Evolutionary conservation across 37 sponge, comb jelly and placozoan species (phyloP).

Genomic region (Spongilla lacustris): DNA sequence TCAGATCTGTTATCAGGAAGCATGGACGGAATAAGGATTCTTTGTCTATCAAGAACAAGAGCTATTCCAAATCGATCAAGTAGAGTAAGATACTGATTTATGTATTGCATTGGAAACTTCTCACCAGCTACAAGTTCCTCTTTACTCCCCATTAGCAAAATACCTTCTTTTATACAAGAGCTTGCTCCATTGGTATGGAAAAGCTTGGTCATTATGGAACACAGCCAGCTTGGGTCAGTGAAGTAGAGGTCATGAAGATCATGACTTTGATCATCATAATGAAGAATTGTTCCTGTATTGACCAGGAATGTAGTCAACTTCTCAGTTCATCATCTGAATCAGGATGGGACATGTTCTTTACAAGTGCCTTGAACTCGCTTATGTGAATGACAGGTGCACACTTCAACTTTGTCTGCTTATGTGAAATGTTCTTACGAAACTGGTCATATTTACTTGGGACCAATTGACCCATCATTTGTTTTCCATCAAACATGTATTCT

Average conservation of each 20-base stretch:
- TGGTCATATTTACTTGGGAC: conserved; percentile 63
- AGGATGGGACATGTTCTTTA: conserved; percentile 3
- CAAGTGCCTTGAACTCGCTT: conserved; percentile 30
- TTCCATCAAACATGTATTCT: conserved; percentile 19
- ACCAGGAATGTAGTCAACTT: conserved; percentile 50
- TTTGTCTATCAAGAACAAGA: conserved; percentile 46
- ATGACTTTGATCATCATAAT: conserved; percentile 59
- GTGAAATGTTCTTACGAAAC: conserved; percentile 14
- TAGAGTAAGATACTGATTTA: conserved; percentile 67
- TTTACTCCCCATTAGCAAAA: conserved; percentile 28
- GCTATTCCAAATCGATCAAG: conserved; percentile 79
- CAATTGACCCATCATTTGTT: conserved; percentile 55
- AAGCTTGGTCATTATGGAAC: conserved; percentile 76
- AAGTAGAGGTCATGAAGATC: conserved; percentile 74
- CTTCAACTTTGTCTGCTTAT: not conserved
- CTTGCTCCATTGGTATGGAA: conserved; percentile 14
- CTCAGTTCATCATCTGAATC: conserved; percentile 47
- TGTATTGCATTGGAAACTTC: conserved; percentile 41
- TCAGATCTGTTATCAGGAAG: conserved; percentile 39
- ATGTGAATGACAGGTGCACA: conserved; percentile 39
- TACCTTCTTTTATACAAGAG: conserved; percentile 63
- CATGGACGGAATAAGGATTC: conserved; percentile 76
- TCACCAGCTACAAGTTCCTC: conserved; percentile 23
- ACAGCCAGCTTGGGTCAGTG: conserved; percentile 71
- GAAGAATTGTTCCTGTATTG: conserved; percentile 62